Percentiles rank a stretch among this genome's conserved stretches.
These are phyloP conservation scores for Hippasteria phrygiana DNA, from an alignment of 53 echinoderm and acorn worm species.

Conservation along the genomic window DNA sequence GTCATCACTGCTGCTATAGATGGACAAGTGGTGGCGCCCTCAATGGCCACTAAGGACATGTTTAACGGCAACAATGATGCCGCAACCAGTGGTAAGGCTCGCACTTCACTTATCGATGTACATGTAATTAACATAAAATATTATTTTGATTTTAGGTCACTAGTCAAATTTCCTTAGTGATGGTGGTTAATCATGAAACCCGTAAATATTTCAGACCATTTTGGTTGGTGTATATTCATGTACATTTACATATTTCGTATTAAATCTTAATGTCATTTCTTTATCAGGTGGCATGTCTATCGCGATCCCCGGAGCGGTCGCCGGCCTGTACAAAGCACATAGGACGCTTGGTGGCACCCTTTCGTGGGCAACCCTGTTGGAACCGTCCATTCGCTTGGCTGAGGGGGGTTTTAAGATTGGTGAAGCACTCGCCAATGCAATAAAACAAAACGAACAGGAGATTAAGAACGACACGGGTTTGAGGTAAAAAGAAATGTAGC, in stretches of 20 bases:
- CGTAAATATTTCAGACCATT: too few relatives aligned
- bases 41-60: slow-evolving; percentile 28
- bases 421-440: slow-evolving; percentile 60
- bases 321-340: slow-evolving; percentile 42
- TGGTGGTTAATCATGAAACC: too few relatives aligned
- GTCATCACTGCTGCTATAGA: background rate
- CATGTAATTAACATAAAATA: background rate
- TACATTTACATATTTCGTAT: background rate
- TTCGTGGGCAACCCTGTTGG: slow-evolving; percentile 49
- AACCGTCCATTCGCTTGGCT: slow-evolving; percentile 67
- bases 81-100: background rate
- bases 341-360: slow-evolving; percentile 18
- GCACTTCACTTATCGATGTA: too few relatives aligned
- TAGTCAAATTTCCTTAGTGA: too few relatives aligned
- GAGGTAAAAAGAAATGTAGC: slow-evolving; percentile 7
- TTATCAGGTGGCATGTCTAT: slow-evolving; percentile 66
- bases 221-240: background rate
- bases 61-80: background rate
- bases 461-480: slow-evolving; percentile 30
- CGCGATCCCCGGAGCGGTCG: slow-evolving; percentile 62
- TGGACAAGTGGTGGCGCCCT: slow-evolving; percentile 48
- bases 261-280: background rate
- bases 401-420: slow-evolving; percentile 47
- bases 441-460: slow-evolving; percentile 10
- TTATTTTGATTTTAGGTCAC: too few relatives aligned